Evolutionary conservation across 2,797 vertebrate genomes (phyloP).

Genomic region (Peromyscus aztecus): DNA sequence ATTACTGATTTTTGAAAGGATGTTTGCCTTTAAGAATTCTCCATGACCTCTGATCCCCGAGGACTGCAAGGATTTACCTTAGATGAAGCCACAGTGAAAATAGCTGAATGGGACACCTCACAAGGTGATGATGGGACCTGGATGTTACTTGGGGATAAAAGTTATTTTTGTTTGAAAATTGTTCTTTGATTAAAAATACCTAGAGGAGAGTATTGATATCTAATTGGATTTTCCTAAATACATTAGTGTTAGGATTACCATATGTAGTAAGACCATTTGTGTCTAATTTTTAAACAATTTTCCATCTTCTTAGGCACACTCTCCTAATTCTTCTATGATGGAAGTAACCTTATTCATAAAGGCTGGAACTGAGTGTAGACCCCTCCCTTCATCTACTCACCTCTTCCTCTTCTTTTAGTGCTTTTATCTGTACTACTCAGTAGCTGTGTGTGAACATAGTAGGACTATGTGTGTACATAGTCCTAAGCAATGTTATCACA

Average conservation of each 20-base stretch:
- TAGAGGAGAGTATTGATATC: slow-evolving; percentile 41
- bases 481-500: background rate
- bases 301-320: background rate
- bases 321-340: slow-evolving; percentile 37
- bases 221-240: slow-evolving; percentile 73
- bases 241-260: slow-evolving; percentile 46
- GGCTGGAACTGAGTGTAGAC: background rate
- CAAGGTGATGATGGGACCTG: background rate
- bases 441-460: background rate
- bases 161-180: slow-evolving; percentile 62
- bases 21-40: slow-evolving; percentile 47
- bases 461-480: background rate
- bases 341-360: slow-evolving; percentile 67
- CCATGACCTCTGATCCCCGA: background rate
- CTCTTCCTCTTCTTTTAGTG: background rate
- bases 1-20: background rate
- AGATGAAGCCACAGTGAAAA: slow-evolving; percentile 39
- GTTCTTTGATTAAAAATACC: slow-evolving; percentile 64
- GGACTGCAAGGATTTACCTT: background rate
- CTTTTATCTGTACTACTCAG: background rate
- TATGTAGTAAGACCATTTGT: slow-evolving; percentile 47
- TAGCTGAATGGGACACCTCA: background rate
- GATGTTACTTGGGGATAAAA: slow-evolving; percentile 55
- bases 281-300: slow-evolving; percentile 55
- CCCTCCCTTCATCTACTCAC: no score